Evolutionary conservation across 2,113 vertebrate genomes (phyloP).

Genomic region (Glaucidium brasilianum): DNA sequence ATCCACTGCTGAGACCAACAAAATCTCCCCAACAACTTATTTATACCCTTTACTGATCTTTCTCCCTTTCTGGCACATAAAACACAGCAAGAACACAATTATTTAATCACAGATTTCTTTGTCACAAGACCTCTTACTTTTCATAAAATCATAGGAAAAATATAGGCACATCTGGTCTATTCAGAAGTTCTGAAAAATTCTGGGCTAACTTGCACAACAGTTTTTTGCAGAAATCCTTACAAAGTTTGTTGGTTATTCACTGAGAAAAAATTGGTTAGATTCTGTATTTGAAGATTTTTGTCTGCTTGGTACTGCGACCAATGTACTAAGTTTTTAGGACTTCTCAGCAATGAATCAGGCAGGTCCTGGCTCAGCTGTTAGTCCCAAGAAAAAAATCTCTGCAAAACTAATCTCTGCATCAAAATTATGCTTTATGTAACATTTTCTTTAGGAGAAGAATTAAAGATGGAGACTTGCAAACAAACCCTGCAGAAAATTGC

Average conservation of each 20-base stretch:
- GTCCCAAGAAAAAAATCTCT: background rate
- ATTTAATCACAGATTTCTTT: background rate
- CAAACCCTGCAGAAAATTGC: background rate
- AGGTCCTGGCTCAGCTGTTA: background rate
- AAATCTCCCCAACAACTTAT: background rate
- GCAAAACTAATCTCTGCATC: background rate
- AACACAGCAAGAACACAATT: background rate
- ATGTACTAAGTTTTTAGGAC: background rate
- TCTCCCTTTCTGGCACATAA: background rate
- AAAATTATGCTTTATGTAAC: background rate
- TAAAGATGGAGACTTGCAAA: background rate
- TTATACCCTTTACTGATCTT: background rate
- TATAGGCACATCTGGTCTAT: background rate
- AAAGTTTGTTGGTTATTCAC: background rate
- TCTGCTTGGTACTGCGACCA: background rate
- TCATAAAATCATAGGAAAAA: background rate
- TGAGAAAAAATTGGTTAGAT: background rate
- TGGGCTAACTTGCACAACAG: background rate
- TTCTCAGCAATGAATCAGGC: background rate
- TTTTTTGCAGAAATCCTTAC: background rate
- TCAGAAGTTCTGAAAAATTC: background rate
- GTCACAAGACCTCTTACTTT: background rate
- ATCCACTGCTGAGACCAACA: background rate
- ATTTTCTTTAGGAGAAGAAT: background rate
- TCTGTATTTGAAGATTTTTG: background rate